phyloP scores from a whole-genome alignment of 2,113 vertebrate species.

The Rhineura floridana region DNA sequence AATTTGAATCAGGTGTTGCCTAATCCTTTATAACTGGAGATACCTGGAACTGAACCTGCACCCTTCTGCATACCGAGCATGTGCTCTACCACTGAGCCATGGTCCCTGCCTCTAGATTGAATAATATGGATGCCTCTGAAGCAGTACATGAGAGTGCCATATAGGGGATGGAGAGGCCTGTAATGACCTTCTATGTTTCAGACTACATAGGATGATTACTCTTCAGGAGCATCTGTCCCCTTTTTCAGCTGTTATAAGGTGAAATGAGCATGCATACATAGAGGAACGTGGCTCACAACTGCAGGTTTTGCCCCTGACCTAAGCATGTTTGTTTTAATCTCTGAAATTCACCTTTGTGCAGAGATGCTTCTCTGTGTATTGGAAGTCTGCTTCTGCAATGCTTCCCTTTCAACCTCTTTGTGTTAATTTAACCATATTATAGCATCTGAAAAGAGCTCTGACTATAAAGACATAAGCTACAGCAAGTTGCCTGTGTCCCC shows the following conservation, averaged over 20 bases:
- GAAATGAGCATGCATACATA: neutral
- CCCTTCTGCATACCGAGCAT: neutral
- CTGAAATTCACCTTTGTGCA: neutral
- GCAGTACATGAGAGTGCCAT: neutral
- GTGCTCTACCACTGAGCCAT: neutral
- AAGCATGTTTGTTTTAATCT: too few species aligned
- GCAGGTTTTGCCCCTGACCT: neutral
- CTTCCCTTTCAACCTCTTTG: neutral
- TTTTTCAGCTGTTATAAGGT: neutral
- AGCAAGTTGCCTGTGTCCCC: neutral
- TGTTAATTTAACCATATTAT: neutral
- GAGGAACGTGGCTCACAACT: neutral
- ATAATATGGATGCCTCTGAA: neutral
- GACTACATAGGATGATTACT: neutral
- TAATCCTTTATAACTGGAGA: neutral
- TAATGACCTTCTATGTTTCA: neutral
- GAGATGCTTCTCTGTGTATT: neutral
- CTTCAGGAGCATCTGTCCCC: neutral
- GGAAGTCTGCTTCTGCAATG: neutral
- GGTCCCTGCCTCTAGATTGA: neutral
- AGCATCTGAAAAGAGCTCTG: neutral
- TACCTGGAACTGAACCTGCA: neutral
- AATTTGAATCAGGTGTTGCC: neutral
- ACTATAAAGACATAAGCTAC: neutral
- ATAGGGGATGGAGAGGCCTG: neutral